A percentile compares a stretch with the other conserved stretches of the same genome.
Evolutionary conservation across 2,113 vertebrate genomes (phyloP).

Genomic region (Cheilinus undulatus): DNA sequence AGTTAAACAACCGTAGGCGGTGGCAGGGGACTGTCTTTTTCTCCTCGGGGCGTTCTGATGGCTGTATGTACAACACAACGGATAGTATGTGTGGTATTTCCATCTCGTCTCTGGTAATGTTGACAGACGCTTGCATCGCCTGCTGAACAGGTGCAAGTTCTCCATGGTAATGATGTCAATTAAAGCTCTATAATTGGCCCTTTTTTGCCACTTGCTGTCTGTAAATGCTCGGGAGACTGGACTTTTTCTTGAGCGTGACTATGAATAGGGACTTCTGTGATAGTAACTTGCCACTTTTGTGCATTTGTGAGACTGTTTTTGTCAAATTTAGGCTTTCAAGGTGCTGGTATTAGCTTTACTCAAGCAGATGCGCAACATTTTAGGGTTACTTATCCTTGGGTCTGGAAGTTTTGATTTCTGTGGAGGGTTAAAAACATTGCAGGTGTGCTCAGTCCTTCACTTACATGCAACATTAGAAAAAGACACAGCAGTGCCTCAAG

Average conservation of each 20-base stretch:
- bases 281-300: not conserved
- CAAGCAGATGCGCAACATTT: slow-evolving; percentile 2
- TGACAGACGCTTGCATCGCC: slow-evolving; percentile 19
- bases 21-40: slow-evolving; percentile 49
- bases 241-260: slow-evolving; percentile 1
- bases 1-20: slow-evolving; percentile 73
- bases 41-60: slow-evolving; percentile 62
- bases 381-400: slow-evolving; percentile 15
- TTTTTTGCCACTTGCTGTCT: not conserved
- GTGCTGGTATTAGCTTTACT: not conserved
- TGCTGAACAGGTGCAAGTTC: slow-evolving; percentile 9
- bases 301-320: not conserved
- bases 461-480: slow-evolving; percentile 38
- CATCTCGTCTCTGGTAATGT: slow-evolving; percentile 12
- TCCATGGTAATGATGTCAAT: not conserved
- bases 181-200: not conserved
- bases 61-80: slow-evolving; percentile 51
- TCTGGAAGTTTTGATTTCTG: slow-evolving; percentile 21
- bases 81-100: slow-evolving; percentile 34
- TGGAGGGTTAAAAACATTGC: slow-evolving; percentile 55
- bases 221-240: not conserved
- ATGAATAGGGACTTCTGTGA: not conserved
- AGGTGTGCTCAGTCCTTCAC: slow-evolving; percentile 37
- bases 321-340: not conserved
- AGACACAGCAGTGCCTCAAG: slow-evolving; percentile 49